Percentiles rank a stretch among this genome's conserved stretches.
phyloP scores from a whole-genome alignment of 2,888 invertebrate species.

The Cremastobaeus sp. region DNA sequence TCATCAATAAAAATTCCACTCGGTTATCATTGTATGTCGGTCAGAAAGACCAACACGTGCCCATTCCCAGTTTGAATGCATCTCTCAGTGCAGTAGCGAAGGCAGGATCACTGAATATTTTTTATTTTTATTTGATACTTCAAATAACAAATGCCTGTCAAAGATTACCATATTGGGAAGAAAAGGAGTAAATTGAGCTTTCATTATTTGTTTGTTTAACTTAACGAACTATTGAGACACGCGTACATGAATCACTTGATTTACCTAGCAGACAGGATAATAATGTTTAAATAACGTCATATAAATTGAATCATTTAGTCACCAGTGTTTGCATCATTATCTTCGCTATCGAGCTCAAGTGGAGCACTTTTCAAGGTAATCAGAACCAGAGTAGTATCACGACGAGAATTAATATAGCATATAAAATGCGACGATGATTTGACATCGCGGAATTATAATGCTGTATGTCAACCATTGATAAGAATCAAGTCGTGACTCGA shows the following conservation, averaged over 20 bases:
- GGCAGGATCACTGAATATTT: too few relatives aligned
- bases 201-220: too few relatives aligned
- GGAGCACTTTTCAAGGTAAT: conserved; percentile 48
- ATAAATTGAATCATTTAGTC: conserved; percentile 37
- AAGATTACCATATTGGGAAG: too few relatives aligned
- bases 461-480: conserved; percentile 51
- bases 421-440: conserved; percentile 57
- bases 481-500: conserved; percentile 58
- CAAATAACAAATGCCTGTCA: too few relatives aligned
- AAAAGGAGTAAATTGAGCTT: too few relatives aligned
- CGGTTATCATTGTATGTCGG: too few relatives aligned
- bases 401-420: conserved; percentile 50
- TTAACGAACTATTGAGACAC: background rate
- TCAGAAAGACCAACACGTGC: too few relatives aligned
- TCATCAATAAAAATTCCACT: too few relatives aligned
- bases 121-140: too few relatives aligned
- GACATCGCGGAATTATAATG: conserved; percentile 44
- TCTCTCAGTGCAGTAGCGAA: too few relatives aligned
- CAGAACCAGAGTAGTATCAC: conserved; percentile 26
- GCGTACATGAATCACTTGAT: conserved; percentile 7
- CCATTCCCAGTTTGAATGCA: too few relatives aligned
- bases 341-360: conserved; percentile 41
- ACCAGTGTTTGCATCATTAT: conserved; percentile 42
- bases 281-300: conserved; percentile 26
- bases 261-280: conserved; percentile 4